A percentile compares a stretch with the other conserved stretches of the same genome.
phyloP scores from a whole-genome alignment of 2,888 invertebrate genomes.

The Argyresthia goedartella region DNA sequence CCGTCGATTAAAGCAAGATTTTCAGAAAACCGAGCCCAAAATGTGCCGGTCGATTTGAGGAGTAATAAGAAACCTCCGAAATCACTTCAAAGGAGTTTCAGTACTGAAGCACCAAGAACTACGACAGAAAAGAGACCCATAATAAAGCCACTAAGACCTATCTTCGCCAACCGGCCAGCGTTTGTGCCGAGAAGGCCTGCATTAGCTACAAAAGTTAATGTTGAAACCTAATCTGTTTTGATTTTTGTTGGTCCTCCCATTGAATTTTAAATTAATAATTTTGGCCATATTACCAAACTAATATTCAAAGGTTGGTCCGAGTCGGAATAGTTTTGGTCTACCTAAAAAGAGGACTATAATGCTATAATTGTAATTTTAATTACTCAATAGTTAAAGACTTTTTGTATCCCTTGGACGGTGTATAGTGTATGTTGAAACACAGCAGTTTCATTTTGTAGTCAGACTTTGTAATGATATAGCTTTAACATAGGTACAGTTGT shows the following conservation, averaged over 20 bases:
- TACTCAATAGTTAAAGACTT: neutral
- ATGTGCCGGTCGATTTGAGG: conserved; percentile 52
- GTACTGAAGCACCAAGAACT: conserved; percentile 46
- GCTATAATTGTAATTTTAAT: neutral
- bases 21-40: conserved; percentile 43
- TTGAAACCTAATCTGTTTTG: neutral
- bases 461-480: conserved; percentile 58
- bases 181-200: conserved; percentile 49
- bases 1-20: conserved; percentile 42
- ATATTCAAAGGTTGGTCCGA: neutral
- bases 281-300: neutral
- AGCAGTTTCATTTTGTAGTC: conserved; percentile 26
- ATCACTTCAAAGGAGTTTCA: conserved; percentile 30
- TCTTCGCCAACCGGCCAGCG: conserved; percentile 35
- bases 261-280: neutral
- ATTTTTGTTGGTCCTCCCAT: neutral
- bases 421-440: no score
- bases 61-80: conserved; percentile 28
- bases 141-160: conserved; percentile 49
- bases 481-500: conserved; percentile 43
- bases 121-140: conserved; percentile 51
- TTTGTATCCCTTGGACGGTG: no score
- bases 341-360: neutral
- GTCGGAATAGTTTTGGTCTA: neutral
- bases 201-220: conserved; percentile 23